Conservation (phyloP, 2,888 invertebrate species). For the Lochmaea capreae region DNA sequence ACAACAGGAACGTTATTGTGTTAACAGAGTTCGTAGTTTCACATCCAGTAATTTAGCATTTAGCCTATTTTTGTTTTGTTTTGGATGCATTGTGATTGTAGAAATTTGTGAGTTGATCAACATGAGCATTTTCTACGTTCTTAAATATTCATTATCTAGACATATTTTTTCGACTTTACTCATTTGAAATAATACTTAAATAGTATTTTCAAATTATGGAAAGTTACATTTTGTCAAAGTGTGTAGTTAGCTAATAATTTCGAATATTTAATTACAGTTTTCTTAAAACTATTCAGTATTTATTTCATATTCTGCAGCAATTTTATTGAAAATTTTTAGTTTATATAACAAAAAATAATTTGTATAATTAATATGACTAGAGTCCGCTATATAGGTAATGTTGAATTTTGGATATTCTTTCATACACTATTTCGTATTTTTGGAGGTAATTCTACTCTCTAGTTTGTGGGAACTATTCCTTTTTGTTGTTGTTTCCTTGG, state of each 20-base stretch:
- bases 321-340: too few relatives aligned
- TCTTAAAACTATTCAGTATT: neutral
- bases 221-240: neutral
- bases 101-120: slow-evolving; percentile 9
- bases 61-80: slow-evolving; percentile 8
- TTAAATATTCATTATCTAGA: slow-evolving; percentile 33
- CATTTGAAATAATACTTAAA: neutral
- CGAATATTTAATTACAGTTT: neutral
- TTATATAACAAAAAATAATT: too few relatives aligned
- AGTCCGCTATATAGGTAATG: too few relatives aligned
- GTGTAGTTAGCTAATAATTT: neutral
- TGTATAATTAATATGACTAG: too few relatives aligned
- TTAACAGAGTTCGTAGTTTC: neutral
- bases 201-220: neutral
- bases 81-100: slow-evolving; percentile 7
- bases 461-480: too few relatives aligned
- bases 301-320: too few relatives aligned
- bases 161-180: neutral
- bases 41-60: neutral
- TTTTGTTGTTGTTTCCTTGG: too few relatives aligned
- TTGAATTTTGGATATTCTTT: too few relatives aligned
- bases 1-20: neutral
- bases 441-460: too few relatives aligned
- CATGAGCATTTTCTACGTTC: slow-evolving; percentile 19
- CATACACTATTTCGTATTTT: too few relatives aligned